Conservation (phyloP, 2,888 invertebrate genomes). For the Dicycla oo region DNA sequence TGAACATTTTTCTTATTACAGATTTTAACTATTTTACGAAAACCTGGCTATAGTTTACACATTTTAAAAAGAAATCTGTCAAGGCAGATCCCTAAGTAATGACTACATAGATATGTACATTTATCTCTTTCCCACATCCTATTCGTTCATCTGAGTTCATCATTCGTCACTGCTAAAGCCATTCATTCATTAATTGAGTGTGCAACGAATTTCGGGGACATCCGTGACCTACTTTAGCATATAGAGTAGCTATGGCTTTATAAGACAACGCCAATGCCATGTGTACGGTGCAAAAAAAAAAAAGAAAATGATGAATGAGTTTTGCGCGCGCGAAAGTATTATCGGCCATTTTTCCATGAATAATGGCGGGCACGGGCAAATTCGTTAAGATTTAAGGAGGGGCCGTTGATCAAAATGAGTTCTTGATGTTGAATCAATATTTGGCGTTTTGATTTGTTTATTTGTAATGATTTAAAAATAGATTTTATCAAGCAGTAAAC, state of each 20-base stretch:
- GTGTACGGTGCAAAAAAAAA: constrained; percentile 30
- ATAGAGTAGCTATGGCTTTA: constrained; percentile 59
- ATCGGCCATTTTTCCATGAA: constrained; percentile 11
- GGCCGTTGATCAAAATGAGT: neutral
- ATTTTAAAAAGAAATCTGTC: constrained; percentile 30
- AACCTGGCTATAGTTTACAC: neutral
- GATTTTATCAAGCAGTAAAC: neutral
- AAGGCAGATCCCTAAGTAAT: constrained; percentile 36
- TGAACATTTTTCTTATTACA: constrained; percentile 1
- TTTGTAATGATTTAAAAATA: neutral
- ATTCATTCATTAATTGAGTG: constrained; percentile 75
- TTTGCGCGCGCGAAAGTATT: constrained; percentile 19
- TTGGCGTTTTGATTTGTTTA: neutral
- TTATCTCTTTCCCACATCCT: constrained; percentile 53
- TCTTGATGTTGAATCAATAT: neutral
- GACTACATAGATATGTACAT: constrained; percentile 14
- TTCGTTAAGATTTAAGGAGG: neutral
- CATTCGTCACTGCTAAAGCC: constrained; percentile 65
- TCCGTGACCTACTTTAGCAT: constrained; percentile 75
- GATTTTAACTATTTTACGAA: neutral
- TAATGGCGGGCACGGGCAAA: constrained; percentile 25
- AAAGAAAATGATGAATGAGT: constrained; percentile 20
- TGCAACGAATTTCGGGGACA: constrained; percentile 73
- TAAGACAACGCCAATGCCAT: constrained; percentile 44
- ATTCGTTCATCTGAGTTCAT: constrained; percentile 48